Evolutionary conservation across 2,888 invertebrate species (phyloP).

Genomic region (Celastrina argiolus): DNA sequence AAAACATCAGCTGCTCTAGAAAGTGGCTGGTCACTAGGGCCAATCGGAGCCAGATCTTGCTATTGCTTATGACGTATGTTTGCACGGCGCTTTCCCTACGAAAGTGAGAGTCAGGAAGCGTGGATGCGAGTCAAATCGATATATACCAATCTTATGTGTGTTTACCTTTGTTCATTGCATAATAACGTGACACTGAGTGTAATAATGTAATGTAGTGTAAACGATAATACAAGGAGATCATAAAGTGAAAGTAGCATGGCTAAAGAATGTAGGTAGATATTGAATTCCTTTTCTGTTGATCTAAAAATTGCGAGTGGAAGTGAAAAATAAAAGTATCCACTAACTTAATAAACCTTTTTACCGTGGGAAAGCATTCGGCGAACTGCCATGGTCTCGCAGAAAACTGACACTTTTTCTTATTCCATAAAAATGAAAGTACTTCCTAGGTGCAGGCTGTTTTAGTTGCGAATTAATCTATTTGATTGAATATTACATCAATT

Average conservation of each 20-base stretch:
- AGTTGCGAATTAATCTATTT: no score
- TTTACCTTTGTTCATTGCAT: slow-evolving; percentile 10
- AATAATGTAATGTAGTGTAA: not conserved
- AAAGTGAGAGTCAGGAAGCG: slow-evolving; percentile 44
- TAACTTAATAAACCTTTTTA: no score
- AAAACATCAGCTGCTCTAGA: slow-evolving; percentile 25
- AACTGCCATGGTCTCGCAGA: no score
- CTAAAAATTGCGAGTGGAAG: no score
- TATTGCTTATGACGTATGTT: not conserved
- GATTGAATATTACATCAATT: not conserved
- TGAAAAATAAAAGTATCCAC: no score
- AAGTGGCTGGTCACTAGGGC: slow-evolving; percentile 22
- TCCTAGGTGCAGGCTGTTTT: not conserved
- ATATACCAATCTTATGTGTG: not conserved
- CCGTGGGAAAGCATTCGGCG: no score
- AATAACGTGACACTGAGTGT: not conserved
- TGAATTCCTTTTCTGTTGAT: no score
- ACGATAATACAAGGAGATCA: no score
- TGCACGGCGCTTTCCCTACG: slow-evolving; percentile 42
- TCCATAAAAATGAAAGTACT: not conserved
- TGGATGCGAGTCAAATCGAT: slow-evolving; percentile 2
- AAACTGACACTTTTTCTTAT: not conserved
- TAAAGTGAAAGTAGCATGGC: no score
- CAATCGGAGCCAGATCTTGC: not conserved
- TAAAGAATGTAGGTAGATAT: no score